phyloP scores from a whole-genome alignment of 2,113 vertebrate species.

The Gasterosteus nipponicus region DNA sequence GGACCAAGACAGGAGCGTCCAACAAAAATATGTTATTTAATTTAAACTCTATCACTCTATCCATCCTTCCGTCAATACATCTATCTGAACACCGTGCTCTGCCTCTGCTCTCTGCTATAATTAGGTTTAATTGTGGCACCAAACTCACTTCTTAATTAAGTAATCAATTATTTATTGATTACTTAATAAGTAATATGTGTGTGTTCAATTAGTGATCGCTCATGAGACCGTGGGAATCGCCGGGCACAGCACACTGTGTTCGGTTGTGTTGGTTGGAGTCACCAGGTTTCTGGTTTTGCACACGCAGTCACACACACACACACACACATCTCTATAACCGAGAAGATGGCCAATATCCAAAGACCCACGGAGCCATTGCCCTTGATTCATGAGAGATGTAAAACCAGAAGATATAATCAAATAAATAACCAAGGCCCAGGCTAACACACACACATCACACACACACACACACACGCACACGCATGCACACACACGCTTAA shows the following conservation, averaged over 20 bases:
- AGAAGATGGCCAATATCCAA: conserved; percentile 32
- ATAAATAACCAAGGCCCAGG: conserved; percentile 68
- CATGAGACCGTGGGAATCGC: conserved; percentile 50
- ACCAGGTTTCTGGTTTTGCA: conserved; percentile 8
- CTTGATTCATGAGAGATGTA: conserved; percentile 68
- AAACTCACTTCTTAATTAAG: conserved; percentile 65
- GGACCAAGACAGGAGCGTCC: neutral
- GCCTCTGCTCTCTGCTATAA: conserved; percentile 51
- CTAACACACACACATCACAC: conserved; percentile 6
- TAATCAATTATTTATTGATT: conserved; percentile 73
- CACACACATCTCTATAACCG: neutral
- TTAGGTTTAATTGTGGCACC: conserved; percentile 57
- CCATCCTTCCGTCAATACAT: neutral
- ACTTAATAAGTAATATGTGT: conserved; percentile 69
- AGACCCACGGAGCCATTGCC: conserved; percentile 26
- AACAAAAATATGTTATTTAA: neutral
- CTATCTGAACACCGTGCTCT: conserved; percentile 2
- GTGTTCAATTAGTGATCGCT: conserved; percentile 72
- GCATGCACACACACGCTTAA: conserved; percentile 24
- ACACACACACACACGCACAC: conserved; percentile 17
- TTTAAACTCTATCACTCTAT: neutral
- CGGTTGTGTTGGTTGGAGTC: conserved; percentile 27
- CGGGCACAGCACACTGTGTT: conserved; percentile 30
- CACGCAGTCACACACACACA: conserved; percentile 13
- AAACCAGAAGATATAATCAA: conserved; percentile 69